phyloP scores from a whole-genome alignment of 2,113 vertebrate species.

The Odocoileus virginianus region DNA sequence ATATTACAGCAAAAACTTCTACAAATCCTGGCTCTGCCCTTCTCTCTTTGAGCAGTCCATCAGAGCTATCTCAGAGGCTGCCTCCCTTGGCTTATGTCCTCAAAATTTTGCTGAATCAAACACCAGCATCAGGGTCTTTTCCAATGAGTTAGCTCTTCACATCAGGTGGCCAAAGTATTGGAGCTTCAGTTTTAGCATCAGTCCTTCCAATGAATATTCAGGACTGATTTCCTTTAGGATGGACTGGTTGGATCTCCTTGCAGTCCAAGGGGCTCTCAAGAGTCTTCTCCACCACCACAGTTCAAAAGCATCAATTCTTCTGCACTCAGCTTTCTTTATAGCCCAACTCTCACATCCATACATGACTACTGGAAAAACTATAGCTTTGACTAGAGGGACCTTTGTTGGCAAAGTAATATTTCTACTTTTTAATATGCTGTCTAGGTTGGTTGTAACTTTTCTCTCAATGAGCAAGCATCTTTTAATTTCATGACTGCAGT shows the following conservation, averaged over 20 bases:
- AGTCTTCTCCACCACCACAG: neutral
- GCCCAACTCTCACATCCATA: neutral
- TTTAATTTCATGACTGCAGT: neutral
- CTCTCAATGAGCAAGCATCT: neutral
- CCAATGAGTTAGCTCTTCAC: neutral
- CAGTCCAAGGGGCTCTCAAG: neutral
- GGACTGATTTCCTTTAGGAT: neutral
- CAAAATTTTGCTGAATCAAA: neutral
- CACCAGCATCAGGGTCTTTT: neutral
- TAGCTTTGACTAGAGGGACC: neutral
- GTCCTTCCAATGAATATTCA: neutral
- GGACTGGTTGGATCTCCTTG: neutral
- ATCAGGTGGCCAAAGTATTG: neutral
- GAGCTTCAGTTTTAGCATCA: neutral
- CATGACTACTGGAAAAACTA: neutral
- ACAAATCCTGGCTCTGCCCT: neutral
- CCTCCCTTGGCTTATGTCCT: neutral
- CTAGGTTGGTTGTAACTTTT: neutral
- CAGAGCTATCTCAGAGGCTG: neutral
- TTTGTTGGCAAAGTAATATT: neutral
- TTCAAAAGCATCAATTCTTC: neutral
- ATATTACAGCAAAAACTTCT: neutral
- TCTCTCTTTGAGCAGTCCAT: neutral
- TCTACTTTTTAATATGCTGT: neutral
- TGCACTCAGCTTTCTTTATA: neutral